Percentiles rank a stretch among this genome's conserved stretches.
Evolutionary conservation across 2,888 invertebrate genomes (phyloP).

Genomic region (Polylopha cassiicola): DNA sequence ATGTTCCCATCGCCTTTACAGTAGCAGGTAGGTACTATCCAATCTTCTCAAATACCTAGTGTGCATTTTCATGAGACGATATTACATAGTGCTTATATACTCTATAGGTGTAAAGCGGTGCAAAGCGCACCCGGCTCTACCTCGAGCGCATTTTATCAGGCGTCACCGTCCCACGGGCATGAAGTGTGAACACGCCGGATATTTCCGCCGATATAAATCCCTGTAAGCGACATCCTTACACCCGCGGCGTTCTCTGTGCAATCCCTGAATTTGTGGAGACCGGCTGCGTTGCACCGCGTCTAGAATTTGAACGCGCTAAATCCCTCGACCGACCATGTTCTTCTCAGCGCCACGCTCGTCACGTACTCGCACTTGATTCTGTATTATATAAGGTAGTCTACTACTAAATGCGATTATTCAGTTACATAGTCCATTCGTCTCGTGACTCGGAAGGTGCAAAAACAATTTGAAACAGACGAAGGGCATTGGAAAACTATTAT

Average conservation of each 20-base stretch:
- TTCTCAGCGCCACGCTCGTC: constrained; percentile 14
- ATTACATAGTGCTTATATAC: constrained; percentile 39
- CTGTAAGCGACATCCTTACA: constrained; percentile 56
- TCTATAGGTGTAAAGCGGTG: constrained; percentile 44
- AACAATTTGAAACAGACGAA: constrained; percentile 15
- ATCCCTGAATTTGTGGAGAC: constrained; percentile 64
- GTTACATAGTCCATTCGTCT: constrained; percentile 8
- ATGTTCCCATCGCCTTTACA: too few species aligned
- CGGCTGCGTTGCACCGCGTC: constrained; percentile 49
- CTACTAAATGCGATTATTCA: constrained; percentile 4
- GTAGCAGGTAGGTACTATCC: too few species aligned
- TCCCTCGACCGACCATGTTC: constrained; percentile 28
- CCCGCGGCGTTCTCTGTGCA: constrained; percentile 48
- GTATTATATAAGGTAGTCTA: constrained; percentile 15
- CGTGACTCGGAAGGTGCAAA: constrained; percentile 6
- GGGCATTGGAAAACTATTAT: constrained; percentile 18
- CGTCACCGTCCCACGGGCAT: constrained; percentile 45
- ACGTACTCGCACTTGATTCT: constrained; percentile 19
- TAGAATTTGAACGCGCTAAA: constrained; percentile 55
- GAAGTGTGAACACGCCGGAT: constrained; percentile 62
- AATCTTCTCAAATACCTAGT: constrained; percentile 9
- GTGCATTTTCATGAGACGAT: constrained; percentile 24
- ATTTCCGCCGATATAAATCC: constrained; percentile 69
- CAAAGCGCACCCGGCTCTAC: constrained; percentile 46
- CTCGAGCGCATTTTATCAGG: constrained; percentile 50